Base-by-base conservation (phyloP, 2,113 vertebrate genomes). In the Ciconia stormi region DNA sequence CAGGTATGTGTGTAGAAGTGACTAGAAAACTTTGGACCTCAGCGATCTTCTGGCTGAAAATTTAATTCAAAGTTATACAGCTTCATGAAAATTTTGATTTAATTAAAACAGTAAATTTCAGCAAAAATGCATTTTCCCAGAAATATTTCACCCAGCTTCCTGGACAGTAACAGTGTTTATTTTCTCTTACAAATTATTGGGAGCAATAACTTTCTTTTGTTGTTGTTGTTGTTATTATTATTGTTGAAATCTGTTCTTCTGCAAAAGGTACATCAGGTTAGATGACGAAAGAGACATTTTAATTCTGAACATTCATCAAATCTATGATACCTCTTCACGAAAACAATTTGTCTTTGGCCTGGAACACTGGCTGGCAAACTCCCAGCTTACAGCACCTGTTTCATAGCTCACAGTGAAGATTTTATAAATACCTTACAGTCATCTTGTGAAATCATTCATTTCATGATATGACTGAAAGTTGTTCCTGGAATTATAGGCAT, bases 371-470 rank as follows among this genome's bases (percentile, higher is more conserved):
- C 85, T 96, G 93, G 82, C 95, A 95, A 93, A 73, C 44, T 94
- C 91, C 89, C 89, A 87, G 65, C 22, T 74, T 84, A 40, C 49
- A 93, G 82, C 63, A 93, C 89, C 90, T 90, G 69, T 86, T 96
- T 95, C 89, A 74, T 59, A 89, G 67, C 36, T 95, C 88, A 67
- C 73, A 84, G 73, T 30, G 83, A 94, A 93, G 61, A 91, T 96
- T 89, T 93, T 89, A 96, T 67, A 94, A 96, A 93, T 87, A 94
- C 22, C 34, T 95, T 27, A 32, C 47, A 91, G 65, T 84, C 80
- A 82, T 89, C 83, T 91, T 93, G 61, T 94, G 73, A 93, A 87
- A 94, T 93, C 72, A 96, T 87, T 96, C 42, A 95, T 82, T 96
- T 91, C 42, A 63, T 38, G 18, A 93, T 89, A 74, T 61, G 77